Base-by-base conservation (phyloP, 2,113 vertebrate species). In the Lepus americanus region DNA sequence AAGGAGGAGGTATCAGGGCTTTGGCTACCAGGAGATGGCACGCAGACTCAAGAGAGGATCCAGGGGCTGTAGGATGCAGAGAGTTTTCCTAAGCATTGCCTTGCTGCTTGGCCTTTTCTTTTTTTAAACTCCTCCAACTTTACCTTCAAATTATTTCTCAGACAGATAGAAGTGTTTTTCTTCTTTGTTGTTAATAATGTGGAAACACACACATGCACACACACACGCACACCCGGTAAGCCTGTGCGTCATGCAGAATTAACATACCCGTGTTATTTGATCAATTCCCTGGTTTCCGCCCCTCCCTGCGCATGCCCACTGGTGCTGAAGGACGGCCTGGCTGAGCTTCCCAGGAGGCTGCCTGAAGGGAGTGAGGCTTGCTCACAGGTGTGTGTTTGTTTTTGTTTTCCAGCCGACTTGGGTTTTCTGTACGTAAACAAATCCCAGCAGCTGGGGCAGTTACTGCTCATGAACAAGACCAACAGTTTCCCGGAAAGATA, bases 391-490 rank as follows among this genome's bases (percentile, higher is more conserved):
- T 44, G 44, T 7, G 44, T 44, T 88, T 96, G 94, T 90, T 29
- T 10, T 51, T 33, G 51, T 84, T 97, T 95, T 87, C 13, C 82
- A 70, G 55, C 25, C 92, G 25, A 85, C 36, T n/a, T 87, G 67
- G n/a, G 39, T 5, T 89, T 96, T 73, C 0, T 13, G 94, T 3
- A 22, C 92, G 33, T 17, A 94, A 96, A 92, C 44, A 49, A 95
- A 78, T 96, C 94, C 85, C 49, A 20, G 86, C 90, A 29, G 29
- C 10, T 95, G 49, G 77, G 55, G 19, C 55, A 16, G 55, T 16
- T 14, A 59, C 55, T 59, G 16, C 55, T n/a, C 49, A 17, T 76
- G 81, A 79, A 76, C 44, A 97, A 64, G 61, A 95, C 92, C 63
- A 94, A 85, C 0, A 69, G 12, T 92, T 83, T 27, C 61, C 55